Base-by-base conservation (phyloP, 2,797 vertebrate genomes). In the Syngnathus rostellatus region DNA sequence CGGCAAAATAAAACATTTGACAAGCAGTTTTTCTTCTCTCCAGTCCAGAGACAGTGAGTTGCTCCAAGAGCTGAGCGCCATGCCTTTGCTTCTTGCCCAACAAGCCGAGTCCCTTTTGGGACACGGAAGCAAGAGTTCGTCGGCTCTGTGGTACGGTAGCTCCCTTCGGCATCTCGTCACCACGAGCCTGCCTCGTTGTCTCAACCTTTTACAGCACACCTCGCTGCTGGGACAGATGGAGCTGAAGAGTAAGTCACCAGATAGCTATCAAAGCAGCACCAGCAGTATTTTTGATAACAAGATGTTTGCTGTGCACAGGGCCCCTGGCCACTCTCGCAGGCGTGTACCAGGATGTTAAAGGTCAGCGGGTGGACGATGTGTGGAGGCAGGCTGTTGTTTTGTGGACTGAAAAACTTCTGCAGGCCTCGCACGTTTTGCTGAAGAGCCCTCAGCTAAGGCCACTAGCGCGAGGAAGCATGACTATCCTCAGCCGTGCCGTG, bases 291-390 rank as follows among this genome's bases (percentile, higher is more conserved):
- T 31, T 31, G 31, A 31, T 31, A 31, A 31, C 31, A 31, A 31
- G 31, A 41, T 54, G 62, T 38, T 19, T n/a, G 50, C 9, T 1
- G 0, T 53, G 66, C 4, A 6, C 83, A 96, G 94, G 89, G 68
- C 93, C 93, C 0, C 70, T 94, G 75, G 86, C 87, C 58, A 94
- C 90, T 0, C 74, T 94, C 72, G 92, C 94, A 48, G 94, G 89
- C 0, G 91, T 91, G 38, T 95, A 93, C 79, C 91, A 93, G 0
- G 93, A 95, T 41, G 91, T 92, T 64, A 94, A 81, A 0, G 89
- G 89, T 66, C 85, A 84, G 76, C 82, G 77, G 67, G 71, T 91
- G 78, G 93, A 93, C 21, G 70, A 80, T 0, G 72, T 89, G 51
- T 94, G 91, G 93, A 85, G 62, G 65, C 85, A 92, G 54, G 79